Conservation (phyloP, 2,113 vertebrate species). For the Tragelaphus scriptus region DNA sequence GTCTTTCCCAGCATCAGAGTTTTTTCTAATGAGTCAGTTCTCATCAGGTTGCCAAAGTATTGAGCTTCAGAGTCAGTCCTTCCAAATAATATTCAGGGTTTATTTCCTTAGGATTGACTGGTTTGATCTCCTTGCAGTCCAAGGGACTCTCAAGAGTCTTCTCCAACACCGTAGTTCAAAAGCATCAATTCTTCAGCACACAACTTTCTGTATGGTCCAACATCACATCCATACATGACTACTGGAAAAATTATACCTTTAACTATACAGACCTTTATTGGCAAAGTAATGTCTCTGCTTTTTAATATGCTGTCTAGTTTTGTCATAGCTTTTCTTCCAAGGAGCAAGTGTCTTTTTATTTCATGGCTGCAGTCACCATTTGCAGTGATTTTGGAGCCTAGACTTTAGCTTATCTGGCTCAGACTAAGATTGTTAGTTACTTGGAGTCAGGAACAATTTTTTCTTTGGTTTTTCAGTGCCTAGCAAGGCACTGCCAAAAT, state of each 20-base stretch:
- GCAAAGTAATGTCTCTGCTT: neutral
- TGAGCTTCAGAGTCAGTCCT: neutral
- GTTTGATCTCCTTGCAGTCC: neutral
- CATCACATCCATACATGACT: neutral
- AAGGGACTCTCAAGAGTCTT: neutral
- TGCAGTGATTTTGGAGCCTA: neutral
- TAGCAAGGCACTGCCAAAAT: neutral
- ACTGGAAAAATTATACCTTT: neutral
- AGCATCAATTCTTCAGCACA: neutral
- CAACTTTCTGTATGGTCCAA: neutral
- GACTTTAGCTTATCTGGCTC: neutral
- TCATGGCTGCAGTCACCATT: neutral
- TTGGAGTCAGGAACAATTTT: neutral
- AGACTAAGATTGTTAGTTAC: neutral
- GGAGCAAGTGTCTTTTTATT: neutral
- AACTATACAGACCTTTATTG: neutral
- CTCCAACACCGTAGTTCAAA: neutral
- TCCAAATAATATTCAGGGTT: neutral
- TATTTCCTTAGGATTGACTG: neutral
- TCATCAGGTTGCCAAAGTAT: neutral
- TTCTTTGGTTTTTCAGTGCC: neutral
- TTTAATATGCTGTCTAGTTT: neutral
- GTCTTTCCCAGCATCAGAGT: neutral
- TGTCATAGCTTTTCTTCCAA: neutral
- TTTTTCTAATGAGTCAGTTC: neutral